A percentile compares a stretch with the other conserved stretches of the same genome.
phyloP scores from a whole-genome alignment of 2,797 vertebrate genomes.

The Tachyglossus aculeatus region DNA sequence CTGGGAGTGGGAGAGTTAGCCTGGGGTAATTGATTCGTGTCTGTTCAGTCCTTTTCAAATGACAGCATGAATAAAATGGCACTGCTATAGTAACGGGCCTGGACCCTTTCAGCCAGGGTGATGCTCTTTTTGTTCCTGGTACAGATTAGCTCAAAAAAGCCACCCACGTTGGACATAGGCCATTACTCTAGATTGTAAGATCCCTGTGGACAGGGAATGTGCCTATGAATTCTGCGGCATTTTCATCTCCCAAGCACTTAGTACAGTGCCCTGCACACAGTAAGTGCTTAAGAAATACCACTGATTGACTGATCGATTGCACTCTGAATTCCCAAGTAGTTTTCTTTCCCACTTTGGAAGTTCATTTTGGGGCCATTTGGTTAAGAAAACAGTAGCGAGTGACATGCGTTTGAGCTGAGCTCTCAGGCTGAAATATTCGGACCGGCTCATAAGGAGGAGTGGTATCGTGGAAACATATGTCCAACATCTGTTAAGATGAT shows the following conservation, averaged over 20 bases:
- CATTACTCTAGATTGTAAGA: slow-evolving; percentile 20
- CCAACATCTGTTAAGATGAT: slow-evolving; percentile 61
- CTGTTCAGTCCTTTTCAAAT: slow-evolving; percentile 31
- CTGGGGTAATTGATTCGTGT: slow-evolving; percentile 16
- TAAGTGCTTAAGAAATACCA: no score
- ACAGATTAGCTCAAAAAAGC: background rate
- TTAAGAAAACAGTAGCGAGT: slow-evolving; percentile 48
- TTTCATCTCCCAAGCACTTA: no score
- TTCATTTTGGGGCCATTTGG: slow-evolving; percentile 52
- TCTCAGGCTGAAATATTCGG: slow-evolving; percentile 53
- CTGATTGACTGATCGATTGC: no score
- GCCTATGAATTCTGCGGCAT: no score
- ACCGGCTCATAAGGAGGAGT: slow-evolving; percentile 67
- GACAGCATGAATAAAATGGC: no score
- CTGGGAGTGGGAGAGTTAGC: slow-evolving; percentile 17
- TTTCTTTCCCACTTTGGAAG: slow-evolving; percentile 39
- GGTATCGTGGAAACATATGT: slow-evolving; percentile 66
- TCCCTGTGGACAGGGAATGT: no score
- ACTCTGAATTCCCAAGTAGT: no score
- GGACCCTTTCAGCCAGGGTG: slow-evolving; percentile 18
- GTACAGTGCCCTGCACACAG: no score
- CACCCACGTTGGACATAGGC: background rate
- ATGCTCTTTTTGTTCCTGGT: slow-evolving; percentile 37
- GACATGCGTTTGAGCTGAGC: slow-evolving; percentile 45
- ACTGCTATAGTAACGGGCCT: background rate